These are phyloP conservation scores for Catalaphyllia jardinei DNA, from an alignment of 64 coral and sea anemone genomes.

Conservation along the genomic window DNA sequence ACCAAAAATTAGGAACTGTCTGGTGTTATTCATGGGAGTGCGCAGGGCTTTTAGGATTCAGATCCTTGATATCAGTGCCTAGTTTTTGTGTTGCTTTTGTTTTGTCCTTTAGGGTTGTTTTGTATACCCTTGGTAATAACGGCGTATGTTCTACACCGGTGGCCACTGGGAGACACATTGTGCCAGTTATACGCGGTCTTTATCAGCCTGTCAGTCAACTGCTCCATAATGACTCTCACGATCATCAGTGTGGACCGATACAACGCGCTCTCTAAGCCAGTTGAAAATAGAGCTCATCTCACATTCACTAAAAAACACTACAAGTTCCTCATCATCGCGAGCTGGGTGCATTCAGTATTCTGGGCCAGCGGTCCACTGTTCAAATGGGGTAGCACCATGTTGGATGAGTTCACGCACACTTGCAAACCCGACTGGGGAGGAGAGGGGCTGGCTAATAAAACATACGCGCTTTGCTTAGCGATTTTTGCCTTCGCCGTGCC, in stretches of 20 bases:
- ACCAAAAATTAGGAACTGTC: too few species aligned
- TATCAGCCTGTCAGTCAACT: conserved; percentile 15
- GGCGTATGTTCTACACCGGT: background rate
- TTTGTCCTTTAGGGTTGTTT: background rate
- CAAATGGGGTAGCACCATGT: conserved; percentile 27
- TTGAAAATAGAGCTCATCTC: background rate
- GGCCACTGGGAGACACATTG: conserved; percentile 13
- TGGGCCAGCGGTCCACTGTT: conserved; percentile 32
- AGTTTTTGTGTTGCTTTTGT: background rate
- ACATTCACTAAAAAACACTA: conserved; percentile 20
- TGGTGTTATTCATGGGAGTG: background rate
- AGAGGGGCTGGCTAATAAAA: conserved; percentile 13
- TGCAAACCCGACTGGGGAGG: conserved; percentile 39
- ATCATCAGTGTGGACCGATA: conserved; percentile 32
- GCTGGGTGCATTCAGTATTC: conserved; percentile 29
- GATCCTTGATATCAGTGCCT: background rate
- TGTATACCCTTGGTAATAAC: conserved; percentile 17
- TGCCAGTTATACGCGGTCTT: conserved; percentile 14
- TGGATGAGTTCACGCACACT: conserved; percentile 32
- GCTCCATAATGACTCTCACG: conserved; percentile 12
- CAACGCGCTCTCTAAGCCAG: conserved; percentile 5
- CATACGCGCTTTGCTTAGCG: background rate
- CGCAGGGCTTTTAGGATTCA: background rate
- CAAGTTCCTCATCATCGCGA: conserved; percentile 7
- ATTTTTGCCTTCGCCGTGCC: conserved; percentile 23